These are phyloP conservation scores for Argopecten irradians DNA, from an alignment of 1,140 invertebrate genomes.

Conservation along the genomic window DNA sequence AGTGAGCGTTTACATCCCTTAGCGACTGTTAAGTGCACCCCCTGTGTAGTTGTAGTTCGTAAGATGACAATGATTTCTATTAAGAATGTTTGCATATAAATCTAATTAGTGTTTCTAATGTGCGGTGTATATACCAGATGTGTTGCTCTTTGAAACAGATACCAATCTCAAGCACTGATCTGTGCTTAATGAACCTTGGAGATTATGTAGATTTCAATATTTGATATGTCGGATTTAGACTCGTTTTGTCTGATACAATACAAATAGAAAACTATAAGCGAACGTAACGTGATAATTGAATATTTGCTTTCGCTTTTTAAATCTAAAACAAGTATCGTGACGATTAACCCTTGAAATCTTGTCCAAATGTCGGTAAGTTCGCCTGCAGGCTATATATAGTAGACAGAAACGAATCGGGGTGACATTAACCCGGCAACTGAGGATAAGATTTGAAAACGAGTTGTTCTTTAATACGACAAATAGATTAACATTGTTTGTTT, in stretches of 20 bases:
- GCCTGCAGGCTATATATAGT: not conserved
- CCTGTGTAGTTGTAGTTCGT: not conserved
- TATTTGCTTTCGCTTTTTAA: not conserved
- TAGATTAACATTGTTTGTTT: not conserved
- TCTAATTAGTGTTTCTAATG: not conserved
- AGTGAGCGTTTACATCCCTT: not conserved
- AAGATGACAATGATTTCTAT: not conserved
- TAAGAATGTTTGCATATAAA: not conserved
- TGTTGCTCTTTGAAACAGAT: not conserved
- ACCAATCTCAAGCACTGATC: conserved; percentile 1
- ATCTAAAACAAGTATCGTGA: not conserved
- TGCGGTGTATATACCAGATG: not conserved
- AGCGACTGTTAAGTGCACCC: not conserved
- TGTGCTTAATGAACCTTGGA: not conserved
- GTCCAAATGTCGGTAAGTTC: not conserved
- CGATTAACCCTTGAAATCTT: not conserved
- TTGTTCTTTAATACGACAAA: conserved; percentile 8
- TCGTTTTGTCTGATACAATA: not conserved
- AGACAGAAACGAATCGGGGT: not conserved
- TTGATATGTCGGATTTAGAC: not conserved
- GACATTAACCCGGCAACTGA: not conserved
- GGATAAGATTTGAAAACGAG: not conserved
- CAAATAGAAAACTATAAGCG: not conserved
- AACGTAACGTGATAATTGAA: conserved; percentile 22
- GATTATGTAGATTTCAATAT: conserved; percentile 1